Percentiles rank a stretch among this genome's conserved stretches.
Conservation (phyloP, 2,888 invertebrate genomes). For the Drosophila niveifrons region DNA sequence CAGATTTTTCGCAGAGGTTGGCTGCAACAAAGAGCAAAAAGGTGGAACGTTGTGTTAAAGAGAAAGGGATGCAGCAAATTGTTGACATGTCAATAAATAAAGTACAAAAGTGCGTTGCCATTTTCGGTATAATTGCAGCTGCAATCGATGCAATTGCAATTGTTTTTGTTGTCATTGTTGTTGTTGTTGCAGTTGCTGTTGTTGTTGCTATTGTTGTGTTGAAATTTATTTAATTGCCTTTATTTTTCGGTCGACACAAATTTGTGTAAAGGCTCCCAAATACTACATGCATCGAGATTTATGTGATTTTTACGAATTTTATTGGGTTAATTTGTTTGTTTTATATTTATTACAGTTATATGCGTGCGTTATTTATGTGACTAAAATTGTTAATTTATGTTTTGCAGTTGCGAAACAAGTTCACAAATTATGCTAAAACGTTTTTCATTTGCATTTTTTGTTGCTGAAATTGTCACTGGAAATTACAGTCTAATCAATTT, state of each 20-base stretch:
- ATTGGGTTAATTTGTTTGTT: slow-evolving; percentile 76
- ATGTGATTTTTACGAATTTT: slow-evolving; percentile 68
- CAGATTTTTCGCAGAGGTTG: slow-evolving; percentile 26
- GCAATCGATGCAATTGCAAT: slow-evolving; percentile 32
- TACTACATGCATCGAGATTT: slow-evolving; percentile 50
- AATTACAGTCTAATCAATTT: slow-evolving; percentile 44
- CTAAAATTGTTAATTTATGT: slow-evolving; percentile 64
- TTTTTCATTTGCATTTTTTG: slow-evolving; percentile 26
- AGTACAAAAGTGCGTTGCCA: slow-evolving; percentile 39
- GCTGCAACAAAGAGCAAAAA: slow-evolving; percentile 31
- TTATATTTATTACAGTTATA: slow-evolving; percentile 61
- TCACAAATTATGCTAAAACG: slow-evolving; percentile 41
- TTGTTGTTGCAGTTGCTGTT: slow-evolving; percentile 31
- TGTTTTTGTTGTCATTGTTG: slow-evolving; percentile 23
- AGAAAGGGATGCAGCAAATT: slow-evolving; percentile 44
- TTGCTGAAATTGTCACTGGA: slow-evolving; percentile 37
- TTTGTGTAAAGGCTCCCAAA: slow-evolving; percentile 53
- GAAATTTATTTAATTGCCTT: slow-evolving; percentile 77
- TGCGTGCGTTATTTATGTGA: slow-evolving; percentile 61
- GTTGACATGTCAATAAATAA: slow-evolving; percentile 74
- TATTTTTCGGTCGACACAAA: slow-evolving; percentile 55
- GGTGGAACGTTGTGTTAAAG: background rate
- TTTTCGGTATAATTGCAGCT: slow-evolving; percentile 51
- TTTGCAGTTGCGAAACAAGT: slow-evolving; percentile 18
- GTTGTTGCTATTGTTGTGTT: slow-evolving; percentile 31